These are phyloP conservation scores for Intellagama lesueurii DNA, from an alignment of 2,797 vertebrate species.

Conservation along the genomic window DNA sequence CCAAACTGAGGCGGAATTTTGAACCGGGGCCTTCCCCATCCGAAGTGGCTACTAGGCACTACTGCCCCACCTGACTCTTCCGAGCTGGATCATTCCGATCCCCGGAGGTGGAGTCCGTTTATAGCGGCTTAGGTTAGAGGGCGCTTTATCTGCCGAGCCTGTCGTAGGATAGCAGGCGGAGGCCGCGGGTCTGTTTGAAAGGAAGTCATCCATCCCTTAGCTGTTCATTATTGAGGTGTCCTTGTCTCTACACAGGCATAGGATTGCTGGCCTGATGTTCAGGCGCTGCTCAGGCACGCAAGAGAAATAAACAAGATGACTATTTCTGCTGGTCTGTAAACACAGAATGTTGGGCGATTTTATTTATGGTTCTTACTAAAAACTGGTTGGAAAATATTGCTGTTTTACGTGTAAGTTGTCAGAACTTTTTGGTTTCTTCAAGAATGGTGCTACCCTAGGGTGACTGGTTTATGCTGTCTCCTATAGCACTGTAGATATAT, in stretches of 20 bases:
- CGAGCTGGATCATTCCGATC: not conserved
- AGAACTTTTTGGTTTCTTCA: not conserved
- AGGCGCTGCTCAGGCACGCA: not conserved
- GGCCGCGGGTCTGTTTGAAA: not conserved
- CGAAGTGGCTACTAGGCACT: too few relatives aligned
- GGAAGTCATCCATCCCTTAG: not conserved
- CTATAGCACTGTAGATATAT: not conserved
- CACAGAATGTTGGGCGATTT: too few relatives aligned
- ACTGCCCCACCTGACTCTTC: too few relatives aligned
- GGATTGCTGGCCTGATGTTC: not conserved
- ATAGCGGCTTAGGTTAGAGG: too few relatives aligned
- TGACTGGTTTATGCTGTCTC: not conserved
- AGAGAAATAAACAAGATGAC: not conserved
- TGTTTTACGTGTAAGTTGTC: not conserved
- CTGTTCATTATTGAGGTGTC: not conserved
- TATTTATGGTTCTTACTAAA: not conserved
- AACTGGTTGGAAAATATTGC: not conserved
- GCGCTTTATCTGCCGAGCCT: not conserved
- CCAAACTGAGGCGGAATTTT: too few relatives aligned
- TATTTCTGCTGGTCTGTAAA: not conserved
- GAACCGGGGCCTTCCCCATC: too few relatives aligned
- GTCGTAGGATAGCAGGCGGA: not conserved
- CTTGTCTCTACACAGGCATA: not conserved
- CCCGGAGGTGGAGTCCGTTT: not conserved
- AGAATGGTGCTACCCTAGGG: not conserved